A percentile compares a stretch with the other conserved stretches of the same genome.
Conservation (phyloP, 2,888 invertebrate species). For the Monoplex corrugatus region DNA sequence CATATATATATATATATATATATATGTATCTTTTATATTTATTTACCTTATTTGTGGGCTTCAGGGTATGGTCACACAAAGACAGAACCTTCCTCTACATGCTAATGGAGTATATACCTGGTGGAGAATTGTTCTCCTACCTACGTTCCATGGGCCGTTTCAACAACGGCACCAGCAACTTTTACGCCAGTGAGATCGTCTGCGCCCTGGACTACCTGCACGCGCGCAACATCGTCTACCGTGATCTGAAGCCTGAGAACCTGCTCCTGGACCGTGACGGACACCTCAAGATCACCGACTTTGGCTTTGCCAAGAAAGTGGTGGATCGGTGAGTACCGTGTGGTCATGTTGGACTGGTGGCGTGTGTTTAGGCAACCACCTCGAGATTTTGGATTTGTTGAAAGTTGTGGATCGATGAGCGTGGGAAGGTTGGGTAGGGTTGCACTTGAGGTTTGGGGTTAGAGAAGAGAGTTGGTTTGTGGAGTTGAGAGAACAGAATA, state of each 20-base stretch:
- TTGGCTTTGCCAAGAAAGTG: constrained; percentile 97
- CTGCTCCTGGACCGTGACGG: constrained; percentile 94
- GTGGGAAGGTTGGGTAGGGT: no score
- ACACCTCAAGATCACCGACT: constrained; percentile 98
- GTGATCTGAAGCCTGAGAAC: constrained; percentile 87
- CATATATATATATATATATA: no score
- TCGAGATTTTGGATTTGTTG: not conserved
- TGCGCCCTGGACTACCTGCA: constrained; percentile 97
- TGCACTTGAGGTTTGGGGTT: no score
- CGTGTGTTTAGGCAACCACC: not conserved
- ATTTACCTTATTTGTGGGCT: not conserved
- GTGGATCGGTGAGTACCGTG: constrained; percentile 87
- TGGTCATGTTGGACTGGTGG: not conserved
- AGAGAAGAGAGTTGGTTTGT: not conserved
- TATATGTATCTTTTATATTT: not conserved
- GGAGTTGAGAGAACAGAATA: no score
- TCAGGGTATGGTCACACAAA: constrained; percentile 85
- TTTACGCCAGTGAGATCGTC: constrained; percentile 97
- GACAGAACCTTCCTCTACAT: constrained; percentile 96
- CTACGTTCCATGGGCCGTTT: constrained; percentile 95
- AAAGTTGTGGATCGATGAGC: no score
- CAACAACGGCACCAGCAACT: constrained; percentile 89
- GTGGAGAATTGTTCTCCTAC: constrained; percentile 98
- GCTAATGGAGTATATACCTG: constrained; percentile 96
- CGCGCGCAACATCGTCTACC: constrained; percentile 84